Evolutionary conservation across 30 jellyfish, hydroid and myxozoan species (phyloP), one percentile per base, ranked within the genome.

Genomic region (Aurelia sp.): DNA sequence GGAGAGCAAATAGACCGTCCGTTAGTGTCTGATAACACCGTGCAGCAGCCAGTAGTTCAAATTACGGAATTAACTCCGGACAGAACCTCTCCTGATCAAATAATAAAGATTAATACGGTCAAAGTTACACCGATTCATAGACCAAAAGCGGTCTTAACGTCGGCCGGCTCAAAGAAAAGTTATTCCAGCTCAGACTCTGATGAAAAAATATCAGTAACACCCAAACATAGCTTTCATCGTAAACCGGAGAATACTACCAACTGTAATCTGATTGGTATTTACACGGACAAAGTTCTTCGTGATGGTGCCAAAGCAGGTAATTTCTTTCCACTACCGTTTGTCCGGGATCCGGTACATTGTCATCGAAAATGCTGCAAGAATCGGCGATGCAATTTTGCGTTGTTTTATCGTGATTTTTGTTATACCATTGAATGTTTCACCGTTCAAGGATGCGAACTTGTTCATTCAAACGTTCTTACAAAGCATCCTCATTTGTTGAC

Each of bases 281-380:
- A 85, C 62, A 63, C 75, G 23, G 83, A 87, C 74, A 82, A 83
- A 47, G 81, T 83, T 9, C 62, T 92, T 13, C 88, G 82, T 18
- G 97, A 71, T 64, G 98, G 98, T 22, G 79, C 89, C 11, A 37
- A 83, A 18, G 98, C 98, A 13, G 98, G 98, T 40, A 64, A 80
- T 17, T 92, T 87, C 87, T 75, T 61, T 23, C 96, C 98, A 17
- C 82, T 92, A 12, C 77, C 82, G 5, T 77, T 76, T 48, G 93
- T 80, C 19, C 88, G 80, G 68, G 89, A 83, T 70, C 85, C 89
- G 21, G 97, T 84, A 16, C 96, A 81, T 70, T 92, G 98, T 71
- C 96, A 80, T 41, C 68, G 70, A 22, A 71, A 87, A 64, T 94
- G 99, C 82, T 94, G 99, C 76, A 66, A 70, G 64, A 58, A 63